Conservation (phyloP, 2,888 invertebrate species). For the Leucophora obtusa region DNA sequence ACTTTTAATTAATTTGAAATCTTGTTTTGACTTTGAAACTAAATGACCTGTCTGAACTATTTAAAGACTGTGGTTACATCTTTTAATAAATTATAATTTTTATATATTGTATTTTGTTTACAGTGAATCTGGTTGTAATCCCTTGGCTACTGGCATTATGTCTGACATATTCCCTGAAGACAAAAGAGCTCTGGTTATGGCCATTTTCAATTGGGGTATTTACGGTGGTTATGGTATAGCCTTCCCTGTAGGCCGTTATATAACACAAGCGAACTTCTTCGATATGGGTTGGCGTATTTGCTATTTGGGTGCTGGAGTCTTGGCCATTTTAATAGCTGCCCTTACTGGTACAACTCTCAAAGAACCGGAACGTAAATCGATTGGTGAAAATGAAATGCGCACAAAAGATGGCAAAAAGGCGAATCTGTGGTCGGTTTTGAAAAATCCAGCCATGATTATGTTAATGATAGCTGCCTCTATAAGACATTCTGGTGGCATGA, state of each 20-base stretch:
- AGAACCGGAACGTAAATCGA: slow-evolving; percentile 87
- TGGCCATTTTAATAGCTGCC: slow-evolving; percentile 85
- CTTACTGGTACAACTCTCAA: slow-evolving; percentile 87
- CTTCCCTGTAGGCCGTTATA: slow-evolving; percentile 93
- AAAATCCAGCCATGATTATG: slow-evolving; percentile 88
- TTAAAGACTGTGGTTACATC: too few relatives aligned
- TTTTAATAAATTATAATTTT: background rate
- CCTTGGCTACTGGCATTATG: slow-evolving; percentile 89
- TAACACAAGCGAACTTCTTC: slow-evolving; percentile 86
- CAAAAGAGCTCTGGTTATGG: slow-evolving; percentile 92
- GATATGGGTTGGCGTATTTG: slow-evolving; percentile 90
- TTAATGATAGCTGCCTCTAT: slow-evolving; percentile 92
- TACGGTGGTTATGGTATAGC: slow-evolving; percentile 96
- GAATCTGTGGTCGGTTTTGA: slow-evolving; percentile 87
- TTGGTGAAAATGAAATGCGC: slow-evolving; percentile 82
- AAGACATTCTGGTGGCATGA: slow-evolving; percentile 93
- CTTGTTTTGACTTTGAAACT: too few relatives aligned
- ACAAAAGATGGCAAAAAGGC: slow-evolving; percentile 80
- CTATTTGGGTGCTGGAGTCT: slow-evolving; percentile 88
- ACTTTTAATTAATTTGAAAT: too few relatives aligned
- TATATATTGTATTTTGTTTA: slow-evolving; percentile 57
- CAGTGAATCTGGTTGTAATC: slow-evolving; percentile 92
- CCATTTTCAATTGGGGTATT: slow-evolving; percentile 97
- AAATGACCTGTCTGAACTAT: too few relatives aligned
- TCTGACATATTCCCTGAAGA: slow-evolving; percentile 89